Evolutionary conservation across 2,888 invertebrate species (phyloP).

Genomic region (Ectemnius continuus): DNA sequence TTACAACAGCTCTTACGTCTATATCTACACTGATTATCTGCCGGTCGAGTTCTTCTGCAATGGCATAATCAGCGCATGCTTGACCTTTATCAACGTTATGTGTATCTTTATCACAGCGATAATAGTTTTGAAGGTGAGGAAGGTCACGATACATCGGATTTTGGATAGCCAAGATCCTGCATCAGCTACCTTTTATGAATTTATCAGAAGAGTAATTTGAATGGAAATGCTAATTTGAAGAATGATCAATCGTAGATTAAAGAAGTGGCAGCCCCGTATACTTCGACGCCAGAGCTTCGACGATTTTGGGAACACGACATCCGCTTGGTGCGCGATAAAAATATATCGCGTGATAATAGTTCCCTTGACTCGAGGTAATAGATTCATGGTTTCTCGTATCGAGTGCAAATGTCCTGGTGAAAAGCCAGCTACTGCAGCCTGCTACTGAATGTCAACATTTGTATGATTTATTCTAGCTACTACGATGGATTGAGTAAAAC

Average conservation of each 20-base stretch:
- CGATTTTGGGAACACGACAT: constrained; percentile 89
- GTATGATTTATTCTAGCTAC: constrained; percentile 71
- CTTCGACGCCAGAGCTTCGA: constrained; percentile 85
- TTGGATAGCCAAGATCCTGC: too few species aligned
- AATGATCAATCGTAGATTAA: constrained; percentile 81
- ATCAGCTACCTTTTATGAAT: neutral
- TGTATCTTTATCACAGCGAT: constrained; percentile 91
- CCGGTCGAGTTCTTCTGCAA: constrained; percentile 88
- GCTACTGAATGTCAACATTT: too few species aligned
- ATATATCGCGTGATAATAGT: constrained; percentile 70
- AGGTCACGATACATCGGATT: constrained; percentile 3
- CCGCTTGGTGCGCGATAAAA: constrained; percentile 84
- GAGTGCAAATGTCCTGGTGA: too few species aligned
- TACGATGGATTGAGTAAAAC: constrained; percentile 78
- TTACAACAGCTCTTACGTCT: constrained; percentile 82
- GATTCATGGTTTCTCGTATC: too few species aligned
- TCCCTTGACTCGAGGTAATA: constrained; percentile 70
- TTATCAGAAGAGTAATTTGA: neutral
- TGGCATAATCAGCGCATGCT: constrained; percentile 88
- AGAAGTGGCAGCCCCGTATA: constrained; percentile 90
- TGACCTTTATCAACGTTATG: constrained; percentile 89
- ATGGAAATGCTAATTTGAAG: neutral
- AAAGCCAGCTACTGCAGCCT: too few species aligned
- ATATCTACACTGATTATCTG: constrained; percentile 86
- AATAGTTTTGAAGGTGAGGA: constrained; percentile 84